Evolutionary conservation across 2,113 vertebrate species (phyloP).

Genomic region (Nycticorax nycticorax): DNA sequence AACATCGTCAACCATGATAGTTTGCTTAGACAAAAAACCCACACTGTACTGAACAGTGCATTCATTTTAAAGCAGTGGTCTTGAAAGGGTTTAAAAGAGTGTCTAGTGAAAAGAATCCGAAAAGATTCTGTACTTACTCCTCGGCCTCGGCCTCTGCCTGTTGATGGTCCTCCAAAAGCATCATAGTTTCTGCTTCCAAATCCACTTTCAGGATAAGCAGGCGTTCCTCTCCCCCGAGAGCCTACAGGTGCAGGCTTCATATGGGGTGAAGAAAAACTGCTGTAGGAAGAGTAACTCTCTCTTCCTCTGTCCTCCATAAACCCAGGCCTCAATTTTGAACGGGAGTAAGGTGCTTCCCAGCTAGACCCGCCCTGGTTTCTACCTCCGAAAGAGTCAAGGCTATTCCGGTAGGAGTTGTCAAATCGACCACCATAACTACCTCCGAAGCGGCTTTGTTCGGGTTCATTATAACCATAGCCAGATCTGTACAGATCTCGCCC

Average conservation of each 20-base stretch:
- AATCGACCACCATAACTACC: constrained; percentile 88
- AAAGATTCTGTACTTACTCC: constrained; percentile 91
- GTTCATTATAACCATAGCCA: constrained; percentile 90
- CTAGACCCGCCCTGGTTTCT: constrained; percentile 88
- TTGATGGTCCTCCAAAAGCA: constrained; percentile 88
- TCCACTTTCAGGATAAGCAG: constrained; percentile 86
- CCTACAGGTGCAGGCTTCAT: constrained; percentile 88
- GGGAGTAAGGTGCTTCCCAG: constrained; percentile 86
- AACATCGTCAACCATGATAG: constrained; percentile 59
- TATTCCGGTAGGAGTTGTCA: constrained; percentile 86
- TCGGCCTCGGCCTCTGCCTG: constrained; percentile 89
- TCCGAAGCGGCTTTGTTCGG: constrained; percentile 89
- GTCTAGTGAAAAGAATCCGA: constrained; percentile 90
- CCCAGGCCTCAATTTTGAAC: constrained; percentile 88
- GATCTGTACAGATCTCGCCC: constrained; percentile 89
- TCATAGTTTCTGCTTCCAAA: constrained; percentile 89
- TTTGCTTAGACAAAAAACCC: constrained; percentile 67
- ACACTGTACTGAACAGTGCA: constrained; percentile 77
- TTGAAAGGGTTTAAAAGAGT: constrained; percentile 87
- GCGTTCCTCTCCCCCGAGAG: constrained; percentile 90
- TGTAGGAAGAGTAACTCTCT: constrained; percentile 88
- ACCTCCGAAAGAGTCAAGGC: constrained; percentile 90
- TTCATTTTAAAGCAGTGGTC: constrained; percentile 80
- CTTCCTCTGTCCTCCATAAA: constrained; percentile 89
- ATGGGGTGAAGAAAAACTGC: constrained; percentile 87